phyloP scores from a whole-genome alignment of 2,797 vertebrate genomes.

The Xyrichtys novacula region DNA sequence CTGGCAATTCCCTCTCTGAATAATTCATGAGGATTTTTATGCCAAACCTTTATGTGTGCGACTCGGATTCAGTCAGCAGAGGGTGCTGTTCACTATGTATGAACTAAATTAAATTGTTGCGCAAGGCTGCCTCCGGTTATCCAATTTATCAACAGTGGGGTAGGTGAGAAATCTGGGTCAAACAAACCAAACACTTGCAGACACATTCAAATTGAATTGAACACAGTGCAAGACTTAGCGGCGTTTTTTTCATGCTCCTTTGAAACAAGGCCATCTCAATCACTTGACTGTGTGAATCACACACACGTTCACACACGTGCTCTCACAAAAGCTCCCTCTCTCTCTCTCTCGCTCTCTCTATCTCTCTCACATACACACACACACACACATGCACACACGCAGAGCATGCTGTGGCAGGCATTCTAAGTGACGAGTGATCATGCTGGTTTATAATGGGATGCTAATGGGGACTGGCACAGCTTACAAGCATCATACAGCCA shows the following conservation, averaged over 20 bases:
- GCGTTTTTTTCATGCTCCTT: constrained; percentile 34
- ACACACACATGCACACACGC: constrained; percentile 36
- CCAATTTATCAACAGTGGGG: constrained; percentile 78
- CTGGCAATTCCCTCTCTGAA: not conserved
- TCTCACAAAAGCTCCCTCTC: constrained; percentile 11
- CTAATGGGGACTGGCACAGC: constrained; percentile 81
- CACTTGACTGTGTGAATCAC: constrained; percentile 69
- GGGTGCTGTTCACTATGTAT: constrained; percentile 70
- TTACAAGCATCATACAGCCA: constrained; percentile 74
- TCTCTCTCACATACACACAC: constrained; percentile 24
- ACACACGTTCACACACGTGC: constrained; percentile 40
- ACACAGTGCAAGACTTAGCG: constrained; percentile 54
- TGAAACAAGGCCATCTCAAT: constrained; percentile 77
- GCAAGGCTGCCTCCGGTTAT: constrained; percentile 70
- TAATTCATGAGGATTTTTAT: constrained; percentile 21
- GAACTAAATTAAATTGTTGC: constrained; percentile 63
- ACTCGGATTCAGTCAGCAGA: constrained; percentile 63
- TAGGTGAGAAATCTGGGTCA: constrained; percentile 84
- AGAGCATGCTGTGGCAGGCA: constrained; percentile 73
- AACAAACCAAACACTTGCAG: constrained; percentile 79
- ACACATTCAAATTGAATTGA: constrained; percentile 86
- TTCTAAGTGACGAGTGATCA: constrained; percentile 79
- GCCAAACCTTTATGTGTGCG: constrained; percentile 25
- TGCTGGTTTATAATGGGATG: constrained; percentile 84
- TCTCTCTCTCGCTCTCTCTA: constrained; percentile 10